These are phyloP conservation scores for Pampusana beccarii DNA, from an alignment of 2,113 vertebrate species.

Conservation along the genomic window DNA sequence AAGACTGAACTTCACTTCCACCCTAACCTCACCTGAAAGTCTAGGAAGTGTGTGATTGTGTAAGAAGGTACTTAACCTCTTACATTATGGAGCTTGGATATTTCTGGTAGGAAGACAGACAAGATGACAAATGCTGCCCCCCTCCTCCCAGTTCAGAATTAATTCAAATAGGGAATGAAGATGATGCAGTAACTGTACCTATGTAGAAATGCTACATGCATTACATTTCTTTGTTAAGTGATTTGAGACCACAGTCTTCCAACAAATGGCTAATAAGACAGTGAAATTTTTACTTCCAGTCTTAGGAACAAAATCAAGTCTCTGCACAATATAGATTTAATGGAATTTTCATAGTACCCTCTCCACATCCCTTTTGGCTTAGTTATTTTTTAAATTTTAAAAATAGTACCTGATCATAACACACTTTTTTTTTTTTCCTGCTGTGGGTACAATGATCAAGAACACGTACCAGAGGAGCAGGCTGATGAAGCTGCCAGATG, in stretches of 20 bases:
- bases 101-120: background rate
- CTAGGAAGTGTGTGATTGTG: background rate
- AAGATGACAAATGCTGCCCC: background rate
- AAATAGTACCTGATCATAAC: background rate
- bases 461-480: background rate
- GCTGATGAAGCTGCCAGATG: conserved; percentile 15
- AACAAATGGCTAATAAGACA: background rate
- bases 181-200: background rate
- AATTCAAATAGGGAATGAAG: background rate
- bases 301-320: background rate
- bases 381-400: background rate
- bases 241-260: background rate
- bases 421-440: background rate
- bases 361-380: background rate
- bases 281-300: background rate
- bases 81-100: background rate
- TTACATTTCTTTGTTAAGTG: background rate
- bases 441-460: background rate
- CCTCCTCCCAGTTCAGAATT: background rate
- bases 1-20: background rate
- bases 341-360: background rate
- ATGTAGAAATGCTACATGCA: background rate
- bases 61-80: background rate
- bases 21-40: background rate
- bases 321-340: background rate